A percentile compares a stretch with the other conserved stretches of the same genome.
Evolutionary conservation across 2,888 invertebrate species (phyloP).

Genomic region (Platycheirus albimanus): DNA sequence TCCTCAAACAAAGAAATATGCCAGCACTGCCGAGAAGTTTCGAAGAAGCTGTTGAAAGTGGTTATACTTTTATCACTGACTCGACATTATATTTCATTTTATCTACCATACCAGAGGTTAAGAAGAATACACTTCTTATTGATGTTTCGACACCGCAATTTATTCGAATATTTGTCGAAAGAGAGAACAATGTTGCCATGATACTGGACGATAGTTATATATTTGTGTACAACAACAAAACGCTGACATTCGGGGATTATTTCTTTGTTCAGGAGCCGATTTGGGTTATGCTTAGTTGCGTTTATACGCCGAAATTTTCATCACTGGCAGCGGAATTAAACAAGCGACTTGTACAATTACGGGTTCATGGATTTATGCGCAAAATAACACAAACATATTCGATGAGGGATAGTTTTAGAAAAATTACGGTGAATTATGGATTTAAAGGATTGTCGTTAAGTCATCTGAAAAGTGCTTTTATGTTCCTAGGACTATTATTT

Average conservation of each 20-base stretch:
- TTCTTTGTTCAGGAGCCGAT: not conserved
- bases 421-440: not conserved
- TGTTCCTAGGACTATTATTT: not conserved
- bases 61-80: not conserved
- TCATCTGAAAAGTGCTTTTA: not conserved
- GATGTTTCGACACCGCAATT: not conserved
- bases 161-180: not conserved
- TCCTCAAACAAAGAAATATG: conserved; percentile 75
- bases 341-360: not conserved
- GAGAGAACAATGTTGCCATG: not conserved
- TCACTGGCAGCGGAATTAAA: not conserved
- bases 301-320: not conserved
- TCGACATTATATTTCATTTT: not conserved
- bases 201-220: not conserved
- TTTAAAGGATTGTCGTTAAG: not conserved
- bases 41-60: not conserved
- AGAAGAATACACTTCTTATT: not conserved
- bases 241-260: not conserved
- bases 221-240: not conserved
- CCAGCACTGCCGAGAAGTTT: conserved; percentile 71
- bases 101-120: not conserved
- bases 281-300: not conserved
- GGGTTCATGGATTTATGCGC: not conserved
- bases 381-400: not conserved
- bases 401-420: not conserved